Conservation (phyloP, 2,113 vertebrate genomes). For the Grammomys surdaster region DNA sequence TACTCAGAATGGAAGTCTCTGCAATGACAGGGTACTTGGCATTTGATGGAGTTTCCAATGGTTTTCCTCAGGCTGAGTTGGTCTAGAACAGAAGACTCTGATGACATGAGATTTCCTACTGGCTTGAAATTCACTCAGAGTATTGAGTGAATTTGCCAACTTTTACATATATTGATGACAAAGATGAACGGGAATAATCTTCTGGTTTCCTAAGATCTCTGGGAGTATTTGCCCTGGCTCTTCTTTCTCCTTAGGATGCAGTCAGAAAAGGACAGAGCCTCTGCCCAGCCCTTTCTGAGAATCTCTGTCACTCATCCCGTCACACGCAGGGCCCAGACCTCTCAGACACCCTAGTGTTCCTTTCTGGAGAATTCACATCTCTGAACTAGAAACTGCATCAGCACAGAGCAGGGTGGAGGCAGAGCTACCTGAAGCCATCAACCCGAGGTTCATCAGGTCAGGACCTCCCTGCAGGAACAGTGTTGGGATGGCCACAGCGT, state of each 20-base stretch:
- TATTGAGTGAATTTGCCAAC: background rate
- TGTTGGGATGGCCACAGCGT: background rate
- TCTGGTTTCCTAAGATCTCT: background rate
- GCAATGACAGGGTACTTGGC: background rate
- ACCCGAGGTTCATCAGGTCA: background rate
- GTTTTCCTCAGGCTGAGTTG: background rate
- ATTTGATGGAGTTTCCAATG: background rate
- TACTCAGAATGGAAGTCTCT: conserved; percentile 1
- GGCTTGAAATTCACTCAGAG: background rate
- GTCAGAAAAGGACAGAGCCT: background rate
- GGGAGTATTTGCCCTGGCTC: background rate
- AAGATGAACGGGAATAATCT: conserved; percentile 1
- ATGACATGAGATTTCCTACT: background rate
- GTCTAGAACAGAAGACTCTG: background rate
- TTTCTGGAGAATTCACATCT: background rate
- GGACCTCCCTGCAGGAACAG: background rate
- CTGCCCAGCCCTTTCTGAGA: background rate
- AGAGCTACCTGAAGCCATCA: background rate
- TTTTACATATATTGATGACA: background rate
- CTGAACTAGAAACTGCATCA: background rate
- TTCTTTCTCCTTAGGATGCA: background rate
- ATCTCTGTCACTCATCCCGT: background rate
- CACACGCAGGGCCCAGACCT: background rate
- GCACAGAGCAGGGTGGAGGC: background rate
- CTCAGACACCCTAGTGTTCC: background rate